A percentile compares a stretch with the other conserved stretches of the same genome.
Conservation (phyloP, 2,888 invertebrate genomes). For the Euphydryas editha region DNA sequence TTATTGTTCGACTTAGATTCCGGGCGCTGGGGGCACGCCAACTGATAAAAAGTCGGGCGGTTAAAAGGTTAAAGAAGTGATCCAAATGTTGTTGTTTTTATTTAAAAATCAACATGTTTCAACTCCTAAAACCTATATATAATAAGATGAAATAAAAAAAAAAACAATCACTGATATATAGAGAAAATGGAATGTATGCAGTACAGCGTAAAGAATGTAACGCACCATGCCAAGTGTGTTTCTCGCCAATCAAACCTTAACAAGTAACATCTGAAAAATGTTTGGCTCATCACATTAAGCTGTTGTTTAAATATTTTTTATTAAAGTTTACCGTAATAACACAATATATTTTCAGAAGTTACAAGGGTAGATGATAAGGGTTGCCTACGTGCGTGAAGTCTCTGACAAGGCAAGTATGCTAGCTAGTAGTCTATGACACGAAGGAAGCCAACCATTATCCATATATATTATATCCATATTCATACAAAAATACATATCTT, state of each 20-base stretch:
- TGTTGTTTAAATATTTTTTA: neutral
- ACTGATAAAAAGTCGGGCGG: too few relatives aligned
- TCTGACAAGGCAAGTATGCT: constrained; percentile 65
- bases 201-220: neutral
- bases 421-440: constrained; percentile 52
- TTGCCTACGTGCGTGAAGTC: constrained; percentile 50
- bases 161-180: neutral
- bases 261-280: constrained; percentile 31
- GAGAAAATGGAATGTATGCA: constrained; percentile 31
- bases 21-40: too few relatives aligned
- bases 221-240: constrained; percentile 32
- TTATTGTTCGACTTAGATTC: too few relatives aligned
- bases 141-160: neutral
- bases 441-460: constrained; percentile 59
- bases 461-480: too few relatives aligned
- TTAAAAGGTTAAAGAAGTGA: constrained; percentile 17
- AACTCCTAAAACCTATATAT: neutral
- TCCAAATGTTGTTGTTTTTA: constrained; percentile 19
- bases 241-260: constrained; percentile 30
- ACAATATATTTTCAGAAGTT: constrained; percentile 26
- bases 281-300: constrained; percentile 1
- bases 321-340: constrained; percentile 5
- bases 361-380: constrained; percentile 12
- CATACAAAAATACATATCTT: constrained; percentile 62
- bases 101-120: constrained; percentile 13